phyloP scores from a whole-genome alignment of 2,888 invertebrate genomes.

The Rhingia rostrata region DNA sequence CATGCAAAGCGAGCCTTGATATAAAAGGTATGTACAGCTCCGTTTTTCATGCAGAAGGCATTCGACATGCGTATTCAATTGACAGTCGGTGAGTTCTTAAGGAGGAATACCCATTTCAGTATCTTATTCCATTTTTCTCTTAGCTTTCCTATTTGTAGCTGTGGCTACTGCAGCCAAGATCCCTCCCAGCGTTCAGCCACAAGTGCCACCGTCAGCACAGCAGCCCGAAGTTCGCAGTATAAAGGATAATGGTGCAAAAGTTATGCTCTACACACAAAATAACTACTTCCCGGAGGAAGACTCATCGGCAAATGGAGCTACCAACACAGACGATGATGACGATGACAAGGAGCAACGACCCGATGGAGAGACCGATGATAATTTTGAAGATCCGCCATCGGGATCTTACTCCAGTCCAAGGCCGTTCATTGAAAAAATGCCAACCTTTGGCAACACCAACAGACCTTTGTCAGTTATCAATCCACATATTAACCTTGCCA shows the following conservation, averaged over 20 bases:
- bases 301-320: conserved; percentile 11
- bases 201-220: neutral
- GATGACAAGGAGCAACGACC: conserved; percentile 42
- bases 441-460: conserved; percentile 33
- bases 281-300: conserved; percentile 51
- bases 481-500: neutral
- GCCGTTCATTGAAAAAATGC: conserved; percentile 54
- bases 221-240: conserved; percentile 44
- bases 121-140: neutral
- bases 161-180: conserved; percentile 28
- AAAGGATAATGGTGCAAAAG: conserved; percentile 40
- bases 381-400: conserved; percentile 42
- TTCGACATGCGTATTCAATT: conserved; percentile 59
- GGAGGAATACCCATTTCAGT: fast-evolving
- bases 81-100: conserved; percentile 49
- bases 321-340: conserved; percentile 28
- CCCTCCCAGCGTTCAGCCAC: conserved; percentile 21
- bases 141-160: conserved; percentile 35
- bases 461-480: conserved; percentile 3
- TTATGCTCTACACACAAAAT: conserved; percentile 38
- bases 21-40: conserved; percentile 49
- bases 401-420: conserved; percentile 62
- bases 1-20: conserved; percentile 14
- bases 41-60: conserved; percentile 35
- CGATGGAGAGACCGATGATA: conserved; percentile 46